Evolutionary conservation across 2,113 vertebrate genomes (phyloP).

Genomic region (Hypomesus transpacificus): DNA sequence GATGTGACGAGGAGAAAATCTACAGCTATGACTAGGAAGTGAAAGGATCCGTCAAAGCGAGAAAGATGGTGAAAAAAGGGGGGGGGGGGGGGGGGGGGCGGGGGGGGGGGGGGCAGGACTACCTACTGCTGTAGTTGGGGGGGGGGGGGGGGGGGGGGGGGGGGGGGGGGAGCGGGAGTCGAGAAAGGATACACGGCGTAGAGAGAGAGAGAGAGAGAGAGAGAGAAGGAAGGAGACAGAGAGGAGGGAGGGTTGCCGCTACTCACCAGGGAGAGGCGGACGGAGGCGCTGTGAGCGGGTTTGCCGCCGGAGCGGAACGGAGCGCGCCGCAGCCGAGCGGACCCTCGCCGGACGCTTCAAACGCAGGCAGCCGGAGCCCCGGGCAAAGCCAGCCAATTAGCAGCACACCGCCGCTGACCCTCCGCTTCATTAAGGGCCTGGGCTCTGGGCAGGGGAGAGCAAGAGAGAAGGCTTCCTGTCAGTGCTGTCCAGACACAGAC

Average conservation of each 20-base stretch:
- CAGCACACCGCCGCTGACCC: conserved; percentile 65
- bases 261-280: conserved; percentile 59
- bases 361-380: conserved; percentile 62
- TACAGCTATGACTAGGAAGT: no score
- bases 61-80: no score
- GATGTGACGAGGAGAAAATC: background rate
- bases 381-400: conserved; percentile 73
- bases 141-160: no score
- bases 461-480: conserved; percentile 36
- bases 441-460: conserved; percentile 51
- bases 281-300: conserved; percentile 34
- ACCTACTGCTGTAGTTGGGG: no score
- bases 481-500: conserved; percentile 25
- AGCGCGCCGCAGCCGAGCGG: conserved; percentile 48
- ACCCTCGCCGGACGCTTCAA: conserved; percentile 66
- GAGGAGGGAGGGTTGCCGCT: background rate
- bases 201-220: background rate
- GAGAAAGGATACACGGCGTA: background rate
- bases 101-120: no score
- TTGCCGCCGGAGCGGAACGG: conserved; percentile 57
- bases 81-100: no score
- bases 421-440: conserved; percentile 69
- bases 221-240: background rate
- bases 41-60: no score
- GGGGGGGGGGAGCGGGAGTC: no score